These are phyloP conservation scores for Drosophila picticornis DNA, from an alignment of 2,888 invertebrate genomes.

Conservation along the genomic window DNA sequence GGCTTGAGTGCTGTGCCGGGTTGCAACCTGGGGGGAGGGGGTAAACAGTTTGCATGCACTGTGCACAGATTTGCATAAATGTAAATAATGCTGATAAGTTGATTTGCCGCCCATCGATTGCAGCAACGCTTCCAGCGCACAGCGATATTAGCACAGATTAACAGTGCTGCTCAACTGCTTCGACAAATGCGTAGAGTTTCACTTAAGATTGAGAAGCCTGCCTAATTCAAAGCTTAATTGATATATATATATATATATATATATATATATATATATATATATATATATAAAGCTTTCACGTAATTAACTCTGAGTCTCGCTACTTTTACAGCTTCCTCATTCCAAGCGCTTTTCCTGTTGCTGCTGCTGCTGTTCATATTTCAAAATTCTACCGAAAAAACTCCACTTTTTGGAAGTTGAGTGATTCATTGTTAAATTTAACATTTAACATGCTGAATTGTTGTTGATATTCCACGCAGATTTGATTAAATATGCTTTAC, in stretches of 20 bases:
- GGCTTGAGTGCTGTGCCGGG: neutral
- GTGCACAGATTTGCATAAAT: slow-evolving; percentile 39
- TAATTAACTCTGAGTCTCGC: neutral
- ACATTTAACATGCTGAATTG: neutral
- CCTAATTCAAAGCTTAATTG: slow-evolving; percentile 3
- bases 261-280: neutral
- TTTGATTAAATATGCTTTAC: neutral
- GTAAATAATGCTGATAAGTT: slow-evolving; percentile 35
- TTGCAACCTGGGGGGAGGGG: neutral
- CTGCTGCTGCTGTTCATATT: neutral
- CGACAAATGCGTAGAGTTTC: neutral
- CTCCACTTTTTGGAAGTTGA: neutral
- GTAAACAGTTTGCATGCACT: slow-evolving; percentile 31
- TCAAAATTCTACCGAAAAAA: neutral
- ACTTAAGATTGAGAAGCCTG: neutral
- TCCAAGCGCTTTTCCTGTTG: neutral
- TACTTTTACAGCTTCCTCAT: neutral
- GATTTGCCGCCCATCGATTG: slow-evolving; percentile 20
- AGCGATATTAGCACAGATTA: neutral
- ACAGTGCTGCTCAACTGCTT: slow-evolving; percentile 13
- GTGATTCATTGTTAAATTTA: neutral
- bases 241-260: neutral
- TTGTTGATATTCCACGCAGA: neutral
- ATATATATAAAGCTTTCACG: neutral
- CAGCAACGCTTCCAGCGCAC: neutral